Evolutionary conservation across 2,888 invertebrate species (phyloP).

Genomic region (Parnassius apollo): DNA sequence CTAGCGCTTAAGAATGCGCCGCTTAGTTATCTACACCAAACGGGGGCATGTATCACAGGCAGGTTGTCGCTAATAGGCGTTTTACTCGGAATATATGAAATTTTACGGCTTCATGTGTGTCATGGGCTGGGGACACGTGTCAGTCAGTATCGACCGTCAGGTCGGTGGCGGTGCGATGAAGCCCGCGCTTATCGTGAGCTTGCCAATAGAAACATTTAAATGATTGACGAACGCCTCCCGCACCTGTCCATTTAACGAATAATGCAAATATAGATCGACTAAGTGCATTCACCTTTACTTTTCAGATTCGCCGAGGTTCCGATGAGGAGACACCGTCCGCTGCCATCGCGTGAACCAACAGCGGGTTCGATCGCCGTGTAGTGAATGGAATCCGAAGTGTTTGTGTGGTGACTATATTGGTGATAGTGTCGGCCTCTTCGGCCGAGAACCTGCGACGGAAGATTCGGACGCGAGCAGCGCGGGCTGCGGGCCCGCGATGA

Average conservation of each 20-base stretch:
- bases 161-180: constrained; percentile 53
- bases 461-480: constrained; percentile 80
- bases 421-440: constrained; percentile 76
- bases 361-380: constrained; percentile 64
- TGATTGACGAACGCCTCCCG: constrained; percentile 48
- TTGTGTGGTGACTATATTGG: constrained; percentile 75
- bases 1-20: constrained; percentile 59
- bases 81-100: constrained; percentile 68
- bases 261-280: constrained; percentile 67
- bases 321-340: constrained; percentile 76
- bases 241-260: constrained; percentile 52
- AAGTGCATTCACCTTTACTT: constrained; percentile 65
- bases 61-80: constrained; percentile 79
- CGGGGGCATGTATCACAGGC: constrained; percentile 68
- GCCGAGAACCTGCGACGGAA: constrained; percentile 78
- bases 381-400: constrained; percentile 81
- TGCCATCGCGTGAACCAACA: constrained; percentile 62
- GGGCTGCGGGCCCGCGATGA: constrained; percentile 83
- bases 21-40: constrained; percentile 65
- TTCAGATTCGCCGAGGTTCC: constrained; percentile 76
- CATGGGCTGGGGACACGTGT: constrained; percentile 62
- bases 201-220: constrained; percentile 67
- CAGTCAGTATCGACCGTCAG: constrained; percentile 58
- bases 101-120: constrained; percentile 74
- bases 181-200: constrained; percentile 39